Evolutionary conservation across 2,797 vertebrate species (phyloP).

Genomic region (Gadopsis bispinosus): DNA sequence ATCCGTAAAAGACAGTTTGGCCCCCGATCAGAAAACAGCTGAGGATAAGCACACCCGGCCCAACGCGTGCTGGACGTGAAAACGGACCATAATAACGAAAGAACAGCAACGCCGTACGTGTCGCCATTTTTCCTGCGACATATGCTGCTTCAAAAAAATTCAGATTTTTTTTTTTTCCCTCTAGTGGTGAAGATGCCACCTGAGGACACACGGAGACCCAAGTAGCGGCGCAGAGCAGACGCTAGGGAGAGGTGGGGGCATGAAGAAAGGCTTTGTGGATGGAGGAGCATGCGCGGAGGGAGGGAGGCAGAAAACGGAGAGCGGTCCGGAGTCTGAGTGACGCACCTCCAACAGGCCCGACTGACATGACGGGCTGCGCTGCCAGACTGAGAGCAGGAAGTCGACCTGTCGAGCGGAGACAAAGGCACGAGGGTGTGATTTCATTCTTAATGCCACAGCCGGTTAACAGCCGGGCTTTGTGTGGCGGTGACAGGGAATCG

Average conservation of each 20-base stretch:
- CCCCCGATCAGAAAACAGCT: neutral
- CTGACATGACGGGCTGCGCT: conserved; percentile 34
- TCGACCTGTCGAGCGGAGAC: conserved; percentile 51
- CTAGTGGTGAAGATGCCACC: neutral
- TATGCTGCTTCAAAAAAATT: neutral
- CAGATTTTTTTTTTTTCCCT: neutral
- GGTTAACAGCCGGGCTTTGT: conserved; percentile 46
- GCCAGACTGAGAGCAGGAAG: conserved; percentile 52
- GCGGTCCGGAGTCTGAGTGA: conserved; percentile 1
- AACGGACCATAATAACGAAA: too few relatives aligned
- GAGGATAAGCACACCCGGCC: neutral
- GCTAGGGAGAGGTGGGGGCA: neutral
- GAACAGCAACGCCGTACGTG: neutral
- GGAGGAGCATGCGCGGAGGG: neutral
- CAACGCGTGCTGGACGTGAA: neutral
- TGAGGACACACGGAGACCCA: neutral
- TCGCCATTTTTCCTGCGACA: neutral
- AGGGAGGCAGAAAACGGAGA: neutral
- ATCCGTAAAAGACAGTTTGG: too few relatives aligned
- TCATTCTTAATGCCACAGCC: conserved; percentile 37
- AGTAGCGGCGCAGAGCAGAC: neutral
- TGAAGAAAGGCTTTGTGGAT: neutral
- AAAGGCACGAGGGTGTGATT: conserved; percentile 47
- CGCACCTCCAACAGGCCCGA: neutral
- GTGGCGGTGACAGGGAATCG: conserved; percentile 48